phyloP scores from a whole-genome alignment of 1,140 invertebrate genomes.

The Ceratoteleas bidentatus region DNA sequence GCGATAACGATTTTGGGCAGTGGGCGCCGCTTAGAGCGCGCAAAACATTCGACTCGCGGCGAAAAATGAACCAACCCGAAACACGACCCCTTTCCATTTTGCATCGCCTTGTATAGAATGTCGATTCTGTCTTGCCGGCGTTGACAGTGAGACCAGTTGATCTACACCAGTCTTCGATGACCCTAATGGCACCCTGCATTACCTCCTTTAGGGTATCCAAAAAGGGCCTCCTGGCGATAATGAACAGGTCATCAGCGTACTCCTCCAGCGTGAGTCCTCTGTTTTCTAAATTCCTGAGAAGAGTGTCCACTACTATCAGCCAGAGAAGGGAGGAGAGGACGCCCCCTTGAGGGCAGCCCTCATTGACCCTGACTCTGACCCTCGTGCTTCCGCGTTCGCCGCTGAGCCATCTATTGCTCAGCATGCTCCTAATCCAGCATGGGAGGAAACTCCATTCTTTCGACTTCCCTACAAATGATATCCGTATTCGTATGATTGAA shows the following conservation, averaged over 20 bases:
- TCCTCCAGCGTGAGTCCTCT: neutral
- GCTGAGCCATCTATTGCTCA: neutral
- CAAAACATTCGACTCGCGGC: too few species aligned
- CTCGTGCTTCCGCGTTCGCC: neutral
- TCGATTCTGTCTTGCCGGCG: neutral
- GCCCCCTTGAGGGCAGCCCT: neutral
- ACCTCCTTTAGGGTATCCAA: neutral
- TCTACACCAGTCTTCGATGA: neutral
- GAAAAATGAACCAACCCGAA: too few species aligned
- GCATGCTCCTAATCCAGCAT: neutral
- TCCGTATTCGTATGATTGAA: constrained; percentile 40
- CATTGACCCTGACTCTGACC: neutral
- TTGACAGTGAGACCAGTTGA: neutral
- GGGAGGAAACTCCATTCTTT: constrained; percentile 6
- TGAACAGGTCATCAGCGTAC: neutral
- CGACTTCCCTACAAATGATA: constrained; percentile 18
- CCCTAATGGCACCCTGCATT: neutral
- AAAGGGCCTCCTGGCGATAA: neutral
- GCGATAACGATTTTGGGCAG: too few species aligned
- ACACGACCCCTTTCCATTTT: too few species aligned
- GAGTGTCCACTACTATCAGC: neutral
- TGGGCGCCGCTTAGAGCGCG: too few species aligned
- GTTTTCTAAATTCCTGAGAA: neutral
- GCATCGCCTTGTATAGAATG: too few species aligned
- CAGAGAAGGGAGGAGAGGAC: neutral